Evolutionary conservation across 2,797 vertebrate genomes (phyloP), one percentile per base, ranked within the genome.

Genomic region (Coranthus polyacanthus): DNA sequence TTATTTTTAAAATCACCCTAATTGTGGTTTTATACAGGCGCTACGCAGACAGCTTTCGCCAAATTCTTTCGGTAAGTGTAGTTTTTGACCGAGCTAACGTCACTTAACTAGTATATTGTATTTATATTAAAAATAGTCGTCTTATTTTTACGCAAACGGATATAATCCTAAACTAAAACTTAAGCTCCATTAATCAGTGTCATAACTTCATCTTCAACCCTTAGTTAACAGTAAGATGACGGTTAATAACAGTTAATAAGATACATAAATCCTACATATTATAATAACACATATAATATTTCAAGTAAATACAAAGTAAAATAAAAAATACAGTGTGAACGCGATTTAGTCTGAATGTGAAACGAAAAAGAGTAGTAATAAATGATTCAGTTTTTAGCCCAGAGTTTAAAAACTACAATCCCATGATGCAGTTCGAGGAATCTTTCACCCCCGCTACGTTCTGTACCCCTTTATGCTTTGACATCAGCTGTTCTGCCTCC

Each of bases 361-460:
- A 55, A 13, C 6, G 21, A 11, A 11, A 34, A 36, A 55, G 3
- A 15, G 18, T 22, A 8, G 12, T 3, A 18, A 5, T 39, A 4
- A 29, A 2, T n/a, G 7, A 2, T 7, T 21, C 32, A 24, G 0
- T 0, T 52, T n/a, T 15, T 37, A 24, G 1, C 1, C 2, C 4
- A 21, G 7, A 7, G 15, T 16, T 6, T 24, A 36, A 38, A 78
- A 88, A 94, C 92, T 93, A 92, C 93, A 94, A 84, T 91, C 92
- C 93, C 93, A 89, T 75, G 72, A 88, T 91, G 32, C 93, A 18
- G 0, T 64, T 32, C 54, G 70, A 52, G 22, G 8, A 4, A 4
- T 6, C 70, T 21, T 24, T 57, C 52, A 32, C 50, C 67, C 54
- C n/a, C 16, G 16, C 64, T 47, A 8, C 47, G n/a, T 45, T 36